Percentiles rank a stretch among this genome's conserved stretches.
phyloP scores from a whole-genome alignment of 2,888 invertebrate genomes.

The Ischnura elegans region DNA sequence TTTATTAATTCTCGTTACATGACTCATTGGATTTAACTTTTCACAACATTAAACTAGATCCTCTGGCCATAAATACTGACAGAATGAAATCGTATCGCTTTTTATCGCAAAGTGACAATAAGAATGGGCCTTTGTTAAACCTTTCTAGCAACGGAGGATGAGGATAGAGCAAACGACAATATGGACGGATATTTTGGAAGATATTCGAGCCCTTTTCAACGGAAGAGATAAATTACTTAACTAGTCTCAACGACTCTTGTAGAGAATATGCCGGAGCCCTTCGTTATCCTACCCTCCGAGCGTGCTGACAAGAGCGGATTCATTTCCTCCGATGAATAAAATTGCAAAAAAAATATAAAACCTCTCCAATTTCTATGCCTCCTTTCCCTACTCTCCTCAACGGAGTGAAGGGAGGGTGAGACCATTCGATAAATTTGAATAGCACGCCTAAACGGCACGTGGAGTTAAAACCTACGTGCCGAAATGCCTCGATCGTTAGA shows the following conservation, averaged over 20 bases:
- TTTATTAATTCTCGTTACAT: no score
- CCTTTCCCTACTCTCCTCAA: background rate
- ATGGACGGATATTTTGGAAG: no score
- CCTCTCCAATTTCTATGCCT: background rate
- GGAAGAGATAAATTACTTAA: slow-evolving; percentile 62
- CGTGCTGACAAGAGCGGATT: slow-evolving; percentile 53
- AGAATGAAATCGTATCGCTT: no score
- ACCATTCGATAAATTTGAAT: slow-evolving; percentile 59
- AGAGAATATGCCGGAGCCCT: background rate
- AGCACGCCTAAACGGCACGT: background rate
- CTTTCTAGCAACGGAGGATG: background rate
- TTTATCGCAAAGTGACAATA: background rate
- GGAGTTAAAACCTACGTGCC: slow-evolving; percentile 52
- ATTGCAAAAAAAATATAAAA: no score
- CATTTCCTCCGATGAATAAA: slow-evolving; percentile 59
- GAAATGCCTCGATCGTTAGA: slow-evolving; percentile 55
- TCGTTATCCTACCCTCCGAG: slow-evolving; percentile 18
- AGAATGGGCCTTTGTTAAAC: background rate
- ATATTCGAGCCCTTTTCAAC: background rate
- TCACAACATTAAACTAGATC: no score
- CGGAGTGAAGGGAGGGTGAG: background rate
- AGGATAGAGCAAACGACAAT: no score
- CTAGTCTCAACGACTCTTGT: slow-evolving; percentile 54
- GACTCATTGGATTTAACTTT: no score
- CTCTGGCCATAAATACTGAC: no score